Evolutionary conservation across 2,888 invertebrate species (phyloP).

Genomic region (Euplexia lucipara): DNA sequence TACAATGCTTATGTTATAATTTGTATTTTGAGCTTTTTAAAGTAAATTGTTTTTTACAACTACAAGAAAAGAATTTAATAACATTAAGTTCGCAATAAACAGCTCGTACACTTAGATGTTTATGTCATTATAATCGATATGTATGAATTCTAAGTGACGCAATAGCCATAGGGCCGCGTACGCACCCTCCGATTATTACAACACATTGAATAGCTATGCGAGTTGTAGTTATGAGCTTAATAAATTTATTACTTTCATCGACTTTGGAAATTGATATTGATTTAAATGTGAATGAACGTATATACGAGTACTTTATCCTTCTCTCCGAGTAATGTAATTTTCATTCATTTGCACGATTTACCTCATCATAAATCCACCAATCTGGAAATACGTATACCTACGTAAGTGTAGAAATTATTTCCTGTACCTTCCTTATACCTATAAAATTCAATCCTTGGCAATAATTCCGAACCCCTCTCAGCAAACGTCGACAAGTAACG

Average conservation of each 20-base stretch:
- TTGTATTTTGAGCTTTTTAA: no score
- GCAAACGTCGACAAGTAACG: slow-evolving; percentile 59
- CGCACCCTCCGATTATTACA: slow-evolving; percentile 81
- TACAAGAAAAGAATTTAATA: slow-evolving; percentile 1
- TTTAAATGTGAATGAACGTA: slow-evolving; percentile 7
- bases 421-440: slow-evolving; percentile 49
- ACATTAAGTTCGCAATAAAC: slow-evolving; percentile 37
- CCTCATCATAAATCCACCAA: slow-evolving; percentile 17
- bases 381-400: neutral
- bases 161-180: slow-evolving; percentile 75
- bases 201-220: slow-evolving; percentile 77
- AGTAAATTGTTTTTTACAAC: neutral
- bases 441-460: slow-evolving; percentile 62
- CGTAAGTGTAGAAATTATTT: slow-evolving; percentile 29
- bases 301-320: slow-evolving; percentile 11
- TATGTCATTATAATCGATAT: slow-evolving; percentile 81
- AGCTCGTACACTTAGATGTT: slow-evolving; percentile 61
- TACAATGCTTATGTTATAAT: no score
- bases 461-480: slow-evolving; percentile 64
- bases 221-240: slow-evolving; percentile 77
- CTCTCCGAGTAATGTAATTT: slow-evolving; percentile 15
- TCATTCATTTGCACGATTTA: slow-evolving; percentile 13
- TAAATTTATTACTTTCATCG: slow-evolving; percentile 47
- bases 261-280: slow-evolving; percentile 14
- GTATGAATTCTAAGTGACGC: slow-evolving; percentile 86